phyloP scores from a whole-genome alignment of 2,888 invertebrate species.

The Chydorus sphaericus region DNA sequence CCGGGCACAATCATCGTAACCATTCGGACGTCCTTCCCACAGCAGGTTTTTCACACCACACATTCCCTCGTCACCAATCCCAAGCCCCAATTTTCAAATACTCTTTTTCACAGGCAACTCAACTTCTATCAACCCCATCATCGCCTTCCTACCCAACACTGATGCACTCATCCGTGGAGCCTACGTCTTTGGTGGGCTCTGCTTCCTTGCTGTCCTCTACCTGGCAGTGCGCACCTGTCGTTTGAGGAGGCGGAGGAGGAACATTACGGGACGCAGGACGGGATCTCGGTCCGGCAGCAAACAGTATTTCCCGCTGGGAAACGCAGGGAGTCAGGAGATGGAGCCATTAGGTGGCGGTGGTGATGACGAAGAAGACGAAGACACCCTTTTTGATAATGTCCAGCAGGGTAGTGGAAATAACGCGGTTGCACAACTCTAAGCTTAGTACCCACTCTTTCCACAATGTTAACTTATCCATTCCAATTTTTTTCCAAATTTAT shows the following conservation, averaged over 20 bases:
- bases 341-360: slow-evolving; percentile 2
- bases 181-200: slow-evolving; percentile 7
- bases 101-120: too few species aligned
- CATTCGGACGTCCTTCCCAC: too few species aligned
- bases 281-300: too few species aligned
- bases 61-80: too few species aligned
- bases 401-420: not conserved
- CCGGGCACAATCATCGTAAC: too few species aligned
- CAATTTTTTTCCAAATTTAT: too few species aligned
- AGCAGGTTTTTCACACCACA: too few species aligned
- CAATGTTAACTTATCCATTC: too few species aligned
- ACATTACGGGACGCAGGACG: not conserved
- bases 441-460: too few species aligned
- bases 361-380: slow-evolving; percentile 9
- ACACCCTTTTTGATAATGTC: not conserved
- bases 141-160: not conserved
- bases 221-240: slow-evolving; percentile 7
- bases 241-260: not conserved
- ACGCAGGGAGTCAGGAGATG: slow-evolving; percentile 3
- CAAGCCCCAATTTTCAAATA: too few species aligned
- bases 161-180: not conserved
- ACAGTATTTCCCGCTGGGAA: not conserved
- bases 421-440: not conserved
- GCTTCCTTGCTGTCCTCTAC: slow-evolving; percentile 7
- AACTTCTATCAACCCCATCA: too few species aligned